A percentile compares a stretch with the other conserved stretches of the same genome.
Conservation (phyloP, 2,797 vertebrate genomes). For the Pagetopsis macropterus region DNA sequence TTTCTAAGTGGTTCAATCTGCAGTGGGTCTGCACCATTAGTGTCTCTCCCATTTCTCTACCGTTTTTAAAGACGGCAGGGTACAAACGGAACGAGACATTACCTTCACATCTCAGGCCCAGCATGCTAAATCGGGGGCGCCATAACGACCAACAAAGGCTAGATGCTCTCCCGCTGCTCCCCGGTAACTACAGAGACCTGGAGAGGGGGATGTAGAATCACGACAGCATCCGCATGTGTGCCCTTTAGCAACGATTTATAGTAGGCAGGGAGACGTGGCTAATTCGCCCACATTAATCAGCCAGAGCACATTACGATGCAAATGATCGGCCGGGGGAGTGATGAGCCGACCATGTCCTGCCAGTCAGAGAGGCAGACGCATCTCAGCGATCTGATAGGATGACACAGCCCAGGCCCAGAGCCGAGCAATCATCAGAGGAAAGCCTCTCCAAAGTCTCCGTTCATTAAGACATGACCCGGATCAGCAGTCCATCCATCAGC, state of each 20-base stretch:
- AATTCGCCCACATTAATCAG: conserved; percentile 65
- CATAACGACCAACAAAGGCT: conserved; percentile 64
- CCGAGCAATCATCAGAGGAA: conserved; percentile 49
- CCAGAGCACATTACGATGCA: conserved; percentile 43
- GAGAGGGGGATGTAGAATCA: conserved; percentile 55
- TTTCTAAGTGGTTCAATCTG: conserved; percentile 72
- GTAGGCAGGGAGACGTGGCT: conserved; percentile 45
- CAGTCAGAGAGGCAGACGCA: conserved; percentile 50
- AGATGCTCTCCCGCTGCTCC: conserved; percentile 64
- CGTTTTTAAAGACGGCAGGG: conserved; percentile 58
- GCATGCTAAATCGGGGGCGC: conserved; percentile 48
- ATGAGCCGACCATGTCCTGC: conserved; percentile 56
- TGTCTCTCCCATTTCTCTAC: conserved; percentile 45
- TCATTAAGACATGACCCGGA: conserved; percentile 65
- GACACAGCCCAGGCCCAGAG: conserved; percentile 37
- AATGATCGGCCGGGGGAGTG: conserved; percentile 40
- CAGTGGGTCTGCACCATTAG: conserved; percentile 61
- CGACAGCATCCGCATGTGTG: conserved; percentile 46
- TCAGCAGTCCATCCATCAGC: conserved; percentile 62
- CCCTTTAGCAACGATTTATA: conserved; percentile 60
- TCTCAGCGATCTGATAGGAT: conserved; percentile 53
- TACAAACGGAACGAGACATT: conserved; percentile 69
- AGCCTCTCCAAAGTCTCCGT: conserved; percentile 45
- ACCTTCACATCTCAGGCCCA: conserved; percentile 64
- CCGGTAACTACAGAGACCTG: conserved; percentile 64